Percentiles rank a stretch among this genome's conserved stretches.
Evolutionary conservation across 2,113 vertebrate genomes (phyloP).

Genomic region (Syngnathus typhle): DNA sequence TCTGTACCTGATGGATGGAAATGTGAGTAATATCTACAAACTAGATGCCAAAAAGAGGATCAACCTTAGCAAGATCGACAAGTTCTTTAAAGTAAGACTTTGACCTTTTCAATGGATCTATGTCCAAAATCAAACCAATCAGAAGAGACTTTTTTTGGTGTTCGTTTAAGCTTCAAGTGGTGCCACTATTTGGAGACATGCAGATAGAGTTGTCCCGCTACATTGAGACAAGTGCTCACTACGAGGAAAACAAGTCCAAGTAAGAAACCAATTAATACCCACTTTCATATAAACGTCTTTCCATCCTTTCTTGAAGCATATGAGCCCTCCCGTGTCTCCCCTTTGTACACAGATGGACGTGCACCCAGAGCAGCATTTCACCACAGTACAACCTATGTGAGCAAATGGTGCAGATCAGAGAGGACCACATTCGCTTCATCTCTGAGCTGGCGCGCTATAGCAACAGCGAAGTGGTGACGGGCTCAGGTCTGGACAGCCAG

Average conservation of each 20-base stretch:
- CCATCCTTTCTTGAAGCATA: background rate
- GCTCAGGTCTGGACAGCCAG: constrained; percentile 96
- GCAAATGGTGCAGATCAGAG: constrained; percentile 99
- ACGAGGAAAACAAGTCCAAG: constrained; percentile 99
- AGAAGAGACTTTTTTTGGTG: background rate
- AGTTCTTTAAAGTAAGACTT: constrained; percentile 90
- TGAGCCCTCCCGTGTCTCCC: constrained; percentile 9
- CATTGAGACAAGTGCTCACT: constrained; percentile 99
- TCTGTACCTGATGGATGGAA: constrained; percentile 97
- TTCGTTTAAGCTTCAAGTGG: constrained; percentile 91
- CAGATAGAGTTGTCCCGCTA: constrained; percentile 99
- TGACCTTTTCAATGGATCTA: constrained; percentile 5
- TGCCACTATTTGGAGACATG: constrained; percentile 98
- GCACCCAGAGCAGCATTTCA: constrained; percentile 97
- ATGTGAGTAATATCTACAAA: constrained; percentile 98
- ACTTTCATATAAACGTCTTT: background rate
- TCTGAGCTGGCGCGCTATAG: constrained; percentile 98
- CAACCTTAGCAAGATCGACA: constrained; percentile 98
- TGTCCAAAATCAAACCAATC: background rate
- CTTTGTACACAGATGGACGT: constrained; percentile 84
- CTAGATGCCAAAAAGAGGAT: constrained; percentile 98
- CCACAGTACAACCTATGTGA: constrained; percentile 99
- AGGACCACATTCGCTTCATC: constrained; percentile 99
- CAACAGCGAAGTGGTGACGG: constrained; percentile 98
- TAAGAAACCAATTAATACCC: constrained; percentile 65